Evolutionary conservation across 2,797 vertebrate genomes (phyloP), one percentile per base, ranked within the genome.

Genomic region (Tapirus indicus): DNA sequence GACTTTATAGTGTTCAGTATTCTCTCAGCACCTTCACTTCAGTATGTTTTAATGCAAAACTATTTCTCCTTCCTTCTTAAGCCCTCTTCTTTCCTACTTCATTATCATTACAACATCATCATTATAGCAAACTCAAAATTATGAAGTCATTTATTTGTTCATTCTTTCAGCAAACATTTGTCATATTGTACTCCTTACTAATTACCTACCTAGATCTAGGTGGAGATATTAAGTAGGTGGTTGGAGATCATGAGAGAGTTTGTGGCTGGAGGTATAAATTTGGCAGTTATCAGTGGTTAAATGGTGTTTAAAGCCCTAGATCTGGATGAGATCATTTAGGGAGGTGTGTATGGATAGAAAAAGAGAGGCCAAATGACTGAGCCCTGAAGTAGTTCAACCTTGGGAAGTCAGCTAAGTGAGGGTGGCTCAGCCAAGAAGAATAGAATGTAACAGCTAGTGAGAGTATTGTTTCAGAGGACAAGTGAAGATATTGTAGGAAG

Each of bases 111-210:
- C 38, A 88, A 77, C 49, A 52, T 52, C 23, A 84, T 62, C 44
- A 89, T 17, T n/a, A 1, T 62, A 56, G 64, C 62, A 71, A n/a
- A 35, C 13, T 71, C 68, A 44, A 85, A 62, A 87, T 74, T 32
- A 25, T 89, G 68, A 96, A 49, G 52, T 87, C 60, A 52, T 69
- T 85, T 89, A 60, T 92, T 82, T 94, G 41, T 88, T 88, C n/a
- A 32, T 95, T 83, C 60, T 82, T 97, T 68, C 7, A 93, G 87
- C 23, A 93, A 60, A 62, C 56, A 66, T 95, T 62, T 94, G 35
- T 83, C 68, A 47, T 47, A 27, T 54, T 82, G 56, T 74, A 54
- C 29, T 86, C 23, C 52, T 49, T 79, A 80, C 35, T 56, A 87
- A 90, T 79, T 72, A 68, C 21, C 25, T 88, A 18, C 38, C 38